phyloP scores from a whole-genome alignment of 2,113 vertebrate species.

The Microtus ochrogaster region DNA sequence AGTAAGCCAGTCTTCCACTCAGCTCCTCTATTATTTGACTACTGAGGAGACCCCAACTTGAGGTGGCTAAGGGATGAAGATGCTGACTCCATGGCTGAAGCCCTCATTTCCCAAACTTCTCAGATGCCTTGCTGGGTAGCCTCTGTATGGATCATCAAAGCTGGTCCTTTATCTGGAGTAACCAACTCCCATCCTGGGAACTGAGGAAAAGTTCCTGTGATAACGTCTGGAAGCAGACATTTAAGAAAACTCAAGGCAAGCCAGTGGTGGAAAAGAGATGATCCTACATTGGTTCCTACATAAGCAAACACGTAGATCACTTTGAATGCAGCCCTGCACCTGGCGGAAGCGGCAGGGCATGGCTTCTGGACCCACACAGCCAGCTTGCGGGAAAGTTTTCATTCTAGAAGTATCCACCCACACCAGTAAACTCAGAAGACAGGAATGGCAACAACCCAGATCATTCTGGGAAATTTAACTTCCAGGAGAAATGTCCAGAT shows the following conservation, averaged over 20 bases:
- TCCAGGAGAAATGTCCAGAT: conserved; percentile 30
- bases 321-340: background rate
- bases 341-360: background rate
- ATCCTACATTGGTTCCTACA: background rate
- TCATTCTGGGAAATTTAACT: conserved; percentile 57
- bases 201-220: background rate
- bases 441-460: conserved; percentile 49
- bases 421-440: conserved; percentile 33
- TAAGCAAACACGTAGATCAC: background rate
- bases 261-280: background rate
- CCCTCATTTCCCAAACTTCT: background rate
- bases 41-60: background rate
- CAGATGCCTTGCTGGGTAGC: background rate
- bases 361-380: background rate
- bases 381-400: background rate
- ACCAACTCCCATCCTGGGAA: background rate
- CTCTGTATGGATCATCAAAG: background rate
- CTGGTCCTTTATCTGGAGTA: background rate
- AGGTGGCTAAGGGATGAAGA: background rate
- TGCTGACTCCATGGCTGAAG: background rate
- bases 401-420: background rate
- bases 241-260: background rate
- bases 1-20: background rate
- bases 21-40: background rate
- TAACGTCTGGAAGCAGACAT: background rate